Conservation (phyloP, 2,797 vertebrate genomes). For the Enoplosus armatus region DNA sequence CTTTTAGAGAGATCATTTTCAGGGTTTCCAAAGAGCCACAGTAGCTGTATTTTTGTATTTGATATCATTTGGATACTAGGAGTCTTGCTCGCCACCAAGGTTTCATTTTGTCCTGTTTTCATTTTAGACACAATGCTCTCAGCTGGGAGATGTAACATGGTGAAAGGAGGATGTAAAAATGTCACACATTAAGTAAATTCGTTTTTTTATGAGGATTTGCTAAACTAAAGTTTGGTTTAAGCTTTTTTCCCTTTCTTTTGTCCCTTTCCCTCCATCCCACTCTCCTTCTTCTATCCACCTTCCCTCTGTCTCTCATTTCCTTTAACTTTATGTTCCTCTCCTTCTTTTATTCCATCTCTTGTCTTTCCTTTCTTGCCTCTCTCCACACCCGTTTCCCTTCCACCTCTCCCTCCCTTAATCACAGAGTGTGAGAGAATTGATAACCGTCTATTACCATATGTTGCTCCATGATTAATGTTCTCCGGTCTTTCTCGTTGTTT, state of each 20-base stretch:
- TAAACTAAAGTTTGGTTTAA: not conserved
- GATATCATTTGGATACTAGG: not conserved
- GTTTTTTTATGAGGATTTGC: not conserved
- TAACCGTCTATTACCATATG: conserved; percentile 84
- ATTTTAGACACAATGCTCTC: not conserved
- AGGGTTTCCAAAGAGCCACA: not conserved
- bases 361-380: conserved; percentile 29
- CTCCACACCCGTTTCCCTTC: conserved; percentile 29
- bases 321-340: conserved; percentile 31
- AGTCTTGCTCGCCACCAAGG: not conserved
- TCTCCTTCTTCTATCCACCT: not conserved
- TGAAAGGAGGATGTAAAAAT: not conserved
- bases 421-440: conserved; percentile 76
- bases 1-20: not conserved
- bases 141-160: not conserved
- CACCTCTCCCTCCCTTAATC: conserved; percentile 70
- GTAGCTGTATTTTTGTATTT: not conserved
- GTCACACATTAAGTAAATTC: not conserved
- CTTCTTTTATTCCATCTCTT: conserved; percentile 32
- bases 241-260: not conserved
- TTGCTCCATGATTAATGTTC: conserved; percentile 88
- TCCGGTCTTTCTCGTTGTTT: conserved; percentile 86
- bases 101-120: not conserved
- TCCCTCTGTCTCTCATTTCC: not conserved
- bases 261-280: not conserved